These are phyloP conservation scores for Hydropsyche tenuis DNA, from an alignment of 1,140 invertebrate species.

Conservation along the genomic window DNA sequence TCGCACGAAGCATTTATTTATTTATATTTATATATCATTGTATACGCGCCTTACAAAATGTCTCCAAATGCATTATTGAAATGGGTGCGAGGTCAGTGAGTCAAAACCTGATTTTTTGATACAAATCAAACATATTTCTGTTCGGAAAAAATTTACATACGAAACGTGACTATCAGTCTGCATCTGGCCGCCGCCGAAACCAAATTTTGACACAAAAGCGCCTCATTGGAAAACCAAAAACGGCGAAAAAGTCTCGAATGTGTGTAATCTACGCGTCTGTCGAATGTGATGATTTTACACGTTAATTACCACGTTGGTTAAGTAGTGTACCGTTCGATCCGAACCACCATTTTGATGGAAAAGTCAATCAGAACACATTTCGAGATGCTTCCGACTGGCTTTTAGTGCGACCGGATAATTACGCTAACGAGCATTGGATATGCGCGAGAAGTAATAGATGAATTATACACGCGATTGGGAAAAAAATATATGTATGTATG, in stretches of 20 bases:
- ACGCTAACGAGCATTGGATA: neutral
- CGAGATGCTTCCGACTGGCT: neutral
- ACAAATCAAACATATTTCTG: constrained; percentile 7
- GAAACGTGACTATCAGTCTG: neutral
- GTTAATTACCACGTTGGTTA: constrained; percentile 10
- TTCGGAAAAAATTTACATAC: constrained; percentile 16
- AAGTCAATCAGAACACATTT: constrained; percentile 19
- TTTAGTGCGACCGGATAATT: constrained; percentile 5
- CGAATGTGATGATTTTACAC: neutral
- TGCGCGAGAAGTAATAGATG: neutral
- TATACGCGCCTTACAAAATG: constrained; percentile 16
- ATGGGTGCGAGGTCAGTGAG: constrained; percentile 28
- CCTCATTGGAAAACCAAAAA: too few species aligned
- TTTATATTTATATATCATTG: neutral
- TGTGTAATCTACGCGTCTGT: constrained; percentile 1
- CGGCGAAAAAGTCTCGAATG: neutral
- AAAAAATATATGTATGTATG: neutral
- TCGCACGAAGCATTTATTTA: too few species aligned
- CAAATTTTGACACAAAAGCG: too few species aligned
- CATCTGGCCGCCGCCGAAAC: too few species aligned
- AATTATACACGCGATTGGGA: constrained; percentile 6
- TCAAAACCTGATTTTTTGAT: constrained; percentile 14
- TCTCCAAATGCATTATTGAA: constrained; percentile 29
- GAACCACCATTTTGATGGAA: constrained; percentile 1
- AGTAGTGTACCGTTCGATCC: neutral